Evolutionary conservation across 2,797 vertebrate species (phyloP).

Genomic region (Eulemur albifrons): DNA sequence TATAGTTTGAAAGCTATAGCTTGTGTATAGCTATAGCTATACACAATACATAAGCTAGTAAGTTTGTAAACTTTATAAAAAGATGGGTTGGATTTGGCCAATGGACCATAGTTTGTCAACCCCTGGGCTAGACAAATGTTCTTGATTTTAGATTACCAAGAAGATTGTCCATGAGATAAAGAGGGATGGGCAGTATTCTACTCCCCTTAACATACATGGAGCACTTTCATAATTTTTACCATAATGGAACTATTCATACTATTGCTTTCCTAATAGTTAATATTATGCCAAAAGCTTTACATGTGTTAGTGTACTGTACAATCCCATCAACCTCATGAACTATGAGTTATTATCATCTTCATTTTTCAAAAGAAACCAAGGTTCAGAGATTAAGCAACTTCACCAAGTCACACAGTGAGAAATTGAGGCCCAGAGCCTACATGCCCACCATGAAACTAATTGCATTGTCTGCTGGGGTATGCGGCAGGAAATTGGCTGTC

Average conservation of each 20-base stretch:
- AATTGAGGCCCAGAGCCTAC: neutral
- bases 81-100: neutral
- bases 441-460: neutral
- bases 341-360: neutral
- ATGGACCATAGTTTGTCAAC: neutral
- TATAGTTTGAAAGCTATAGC: neutral
- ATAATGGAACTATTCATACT: neutral
- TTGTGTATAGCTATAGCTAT: neutral
- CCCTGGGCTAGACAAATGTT: neutral
- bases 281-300: neutral
- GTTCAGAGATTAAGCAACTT: neutral
- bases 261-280: neutral
- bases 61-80: neutral
- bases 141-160: neutral
- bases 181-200: neutral
- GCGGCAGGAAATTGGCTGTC: neutral
- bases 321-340: neutral
- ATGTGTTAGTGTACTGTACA: neutral
- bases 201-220: neutral
- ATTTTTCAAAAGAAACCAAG: neutral
- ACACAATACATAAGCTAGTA: neutral
- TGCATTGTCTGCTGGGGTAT: neutral
- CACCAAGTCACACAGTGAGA: neutral
- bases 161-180: neutral
- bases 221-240: neutral